A percentile compares a stretch with the other conserved stretches of the same genome.
phyloP scores from a whole-genome alignment of 2,888 invertebrate species.

The Morpho deidamia region DNA sequence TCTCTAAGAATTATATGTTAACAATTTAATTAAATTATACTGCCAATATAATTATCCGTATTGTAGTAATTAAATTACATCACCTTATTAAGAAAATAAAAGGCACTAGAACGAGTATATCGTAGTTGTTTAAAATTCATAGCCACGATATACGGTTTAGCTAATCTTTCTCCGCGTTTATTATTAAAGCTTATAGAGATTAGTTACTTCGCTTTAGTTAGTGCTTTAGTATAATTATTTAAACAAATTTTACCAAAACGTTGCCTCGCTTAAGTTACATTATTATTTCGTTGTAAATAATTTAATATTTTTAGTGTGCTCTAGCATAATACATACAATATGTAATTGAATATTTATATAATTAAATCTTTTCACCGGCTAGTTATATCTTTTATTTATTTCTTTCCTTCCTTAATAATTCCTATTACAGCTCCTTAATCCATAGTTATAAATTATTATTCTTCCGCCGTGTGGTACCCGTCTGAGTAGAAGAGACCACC shows the following conservation, averaged over 20 bases:
- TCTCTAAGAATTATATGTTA: neutral
- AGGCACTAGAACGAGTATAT: too few relatives aligned
- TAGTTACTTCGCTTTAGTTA: slow-evolving; percentile 29
- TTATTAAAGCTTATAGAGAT: slow-evolving; percentile 7
- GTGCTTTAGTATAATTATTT: slow-evolving; percentile 52
- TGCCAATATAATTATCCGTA: slow-evolving; percentile 13
- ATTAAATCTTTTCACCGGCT: slow-evolving; percentile 66
- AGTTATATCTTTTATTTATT: slow-evolving; percentile 28
- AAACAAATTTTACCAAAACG: slow-evolving; percentile 73
- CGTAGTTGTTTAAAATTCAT: too few relatives aligned
- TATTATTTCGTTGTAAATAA: slow-evolving; percentile 51
- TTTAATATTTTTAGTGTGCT: slow-evolving; percentile 54
- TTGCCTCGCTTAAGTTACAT: slow-evolving; percentile 75
- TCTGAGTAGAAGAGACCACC: too few relatives aligned
- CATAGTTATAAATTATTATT: too few relatives aligned
- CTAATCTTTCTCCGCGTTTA: slow-evolving; percentile 2
- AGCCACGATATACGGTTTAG: neutral
- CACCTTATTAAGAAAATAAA: neutral
- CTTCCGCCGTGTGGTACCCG: too few relatives aligned
- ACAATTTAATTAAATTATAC: slow-evolving; percentile 7
- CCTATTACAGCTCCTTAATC: too few relatives aligned
- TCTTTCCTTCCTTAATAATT: slow-evolving; percentile 1
- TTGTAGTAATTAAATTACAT: neutral
- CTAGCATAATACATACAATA: slow-evolving; percentile 62
- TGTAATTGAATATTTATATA: slow-evolving; percentile 38